Percentiles rank a stretch among this genome's conserved stretches.
Conservation (phyloP, 1,140 invertebrate genomes). For the Brachionus rubens region DNA sequence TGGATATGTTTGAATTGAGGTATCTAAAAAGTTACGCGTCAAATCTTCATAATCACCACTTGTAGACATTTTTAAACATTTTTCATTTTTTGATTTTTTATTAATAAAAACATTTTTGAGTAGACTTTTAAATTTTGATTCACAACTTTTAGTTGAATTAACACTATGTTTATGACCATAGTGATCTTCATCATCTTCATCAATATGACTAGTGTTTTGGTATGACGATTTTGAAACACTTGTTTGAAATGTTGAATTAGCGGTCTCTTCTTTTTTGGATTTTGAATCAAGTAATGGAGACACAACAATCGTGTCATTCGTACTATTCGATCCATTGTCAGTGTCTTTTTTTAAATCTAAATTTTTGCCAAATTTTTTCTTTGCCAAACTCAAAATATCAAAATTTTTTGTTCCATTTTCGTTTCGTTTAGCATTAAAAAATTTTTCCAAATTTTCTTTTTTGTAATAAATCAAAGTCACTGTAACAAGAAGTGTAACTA, state of each 20-base stretch:
- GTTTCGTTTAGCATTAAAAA: background rate
- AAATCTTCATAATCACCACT: constrained; percentile 26
- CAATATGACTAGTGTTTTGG: background rate
- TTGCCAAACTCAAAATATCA: background rate
- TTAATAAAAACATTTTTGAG: no score
- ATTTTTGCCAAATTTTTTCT: constrained; percentile 21
- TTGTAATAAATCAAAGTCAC: constrained; percentile 11
- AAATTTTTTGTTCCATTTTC: background rate
- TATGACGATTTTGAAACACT: background rate
- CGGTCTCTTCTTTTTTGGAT: background rate
- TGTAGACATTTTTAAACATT: background rate
- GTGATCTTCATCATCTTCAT: constrained; percentile 5
- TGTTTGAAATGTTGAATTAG: constrained; percentile 25
- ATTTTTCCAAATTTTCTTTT: background rate
- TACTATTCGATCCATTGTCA: background rate
- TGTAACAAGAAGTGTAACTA: background rate
- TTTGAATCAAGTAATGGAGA: background rate
- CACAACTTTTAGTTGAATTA: background rate
- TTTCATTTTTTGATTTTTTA: background rate
- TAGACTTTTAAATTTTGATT: constrained; percentile 1
- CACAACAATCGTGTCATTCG: background rate
- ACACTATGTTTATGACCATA: background rate
- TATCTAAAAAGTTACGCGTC: constrained; percentile 19
- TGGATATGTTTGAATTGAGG: background rate
- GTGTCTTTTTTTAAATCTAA: background rate